Percentiles rank a stretch among this genome's conserved stretches.
These are phyloP conservation scores for Agrilus mali DNA, from an alignment of 2,888 invertebrate genomes.

Conservation along the genomic window DNA sequence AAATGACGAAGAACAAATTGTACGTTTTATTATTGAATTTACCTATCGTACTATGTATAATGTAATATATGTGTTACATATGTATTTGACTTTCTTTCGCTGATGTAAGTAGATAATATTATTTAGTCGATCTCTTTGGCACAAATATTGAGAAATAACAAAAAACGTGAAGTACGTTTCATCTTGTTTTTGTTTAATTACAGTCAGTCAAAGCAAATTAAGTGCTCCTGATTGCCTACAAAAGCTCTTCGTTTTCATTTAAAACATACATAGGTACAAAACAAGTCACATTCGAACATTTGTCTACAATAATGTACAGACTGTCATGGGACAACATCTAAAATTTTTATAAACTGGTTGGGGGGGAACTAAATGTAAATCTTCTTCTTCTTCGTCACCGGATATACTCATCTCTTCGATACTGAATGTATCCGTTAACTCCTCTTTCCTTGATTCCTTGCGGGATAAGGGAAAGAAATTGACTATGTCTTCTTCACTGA, in stretches of 20 bases:
- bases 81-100: too few species aligned
- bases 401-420: constrained; percentile 51
- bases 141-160: too few species aligned
- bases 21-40: too few species aligned
- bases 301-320: constrained; percentile 21
- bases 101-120: too few species aligned
- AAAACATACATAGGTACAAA: not conserved
- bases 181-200: too few species aligned
- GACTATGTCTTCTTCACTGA: constrained; percentile 38
- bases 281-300: constrained; percentile 1
- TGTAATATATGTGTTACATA: too few species aligned
- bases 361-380: constrained; percentile 35
- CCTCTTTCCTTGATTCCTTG: constrained; percentile 35
- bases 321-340: constrained; percentile 30
- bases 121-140: too few species aligned
- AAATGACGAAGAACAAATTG: not conserved
- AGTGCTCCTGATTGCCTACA: not conserved
- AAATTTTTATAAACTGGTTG: constrained; percentile 30
- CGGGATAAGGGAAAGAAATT: constrained; percentile 39
- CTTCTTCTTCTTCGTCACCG: constrained; percentile 37
- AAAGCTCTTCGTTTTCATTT: not conserved
- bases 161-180: too few species aligned
- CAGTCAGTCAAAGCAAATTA: not conserved
- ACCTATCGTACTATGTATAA: too few species aligned
- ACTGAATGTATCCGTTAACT: constrained; percentile 47